Evolutionary conservation across 2,113 vertebrate genomes (phyloP), one percentile per base, ranked within the genome.

Genomic region (Anas platyrhynchos): DNA sequence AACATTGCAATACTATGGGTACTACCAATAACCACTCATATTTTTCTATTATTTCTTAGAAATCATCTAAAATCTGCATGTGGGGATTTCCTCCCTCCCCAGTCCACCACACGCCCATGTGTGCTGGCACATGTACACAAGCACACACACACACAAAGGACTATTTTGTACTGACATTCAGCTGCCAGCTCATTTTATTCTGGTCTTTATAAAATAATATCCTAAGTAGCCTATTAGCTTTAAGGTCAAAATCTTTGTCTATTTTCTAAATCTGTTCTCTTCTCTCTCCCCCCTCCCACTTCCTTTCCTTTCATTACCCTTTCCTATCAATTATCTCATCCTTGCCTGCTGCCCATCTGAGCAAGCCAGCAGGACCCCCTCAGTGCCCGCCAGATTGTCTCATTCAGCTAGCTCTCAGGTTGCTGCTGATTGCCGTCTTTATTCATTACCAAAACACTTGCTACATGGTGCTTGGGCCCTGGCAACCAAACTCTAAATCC

Each of bases 291-390:
- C n/a, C 44, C 31, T 9, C 83, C 56, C 85, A 85, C 81, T 95
- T 97, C 89, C 94, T 94, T 94, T 94, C 96, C 93, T 97, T 96
- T 96, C 96, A 96, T 97, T 97, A 96, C 94, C 95, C 92, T 97
- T 97, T 97, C 93, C 96, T 97, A 96, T 97, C 97, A 97, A 96
- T 97, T 97, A 96, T 97, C 96, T 97, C 94, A 94, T 97, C 96
- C 93, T 93, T 97, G 96, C 95, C 96, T 97, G 95, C 95, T 97
- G 96, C 96, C 97, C 96, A 96, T 96, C 97, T 93, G 92, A 96
- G 95, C 78, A 12, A 83, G 96, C 83, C 94, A 97, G 96, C 96
- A 88, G 94, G 96, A 96, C 93, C 94, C 94, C 95, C 96, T 95
- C 89, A 18, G 96, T 94, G 91, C 91, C 90, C 54, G 94, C 95